Evolutionary conservation across 1,140 invertebrate genomes (phyloP).

Genomic region (Anagrus nilaparvatae): DNA sequence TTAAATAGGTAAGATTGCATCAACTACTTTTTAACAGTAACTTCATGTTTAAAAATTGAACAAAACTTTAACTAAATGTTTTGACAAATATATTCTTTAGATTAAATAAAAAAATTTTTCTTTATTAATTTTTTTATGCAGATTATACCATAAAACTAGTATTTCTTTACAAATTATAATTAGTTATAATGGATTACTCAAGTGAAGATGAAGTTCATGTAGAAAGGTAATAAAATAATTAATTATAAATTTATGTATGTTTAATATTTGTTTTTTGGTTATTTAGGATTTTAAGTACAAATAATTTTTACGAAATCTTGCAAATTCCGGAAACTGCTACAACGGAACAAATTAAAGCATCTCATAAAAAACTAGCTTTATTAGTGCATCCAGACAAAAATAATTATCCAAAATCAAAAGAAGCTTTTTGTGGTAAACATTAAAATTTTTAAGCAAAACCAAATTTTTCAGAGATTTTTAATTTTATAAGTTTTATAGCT

Average conservation of each 20-base stretch:
- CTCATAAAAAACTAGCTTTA: conserved; percentile 5
- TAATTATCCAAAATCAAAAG: conserved; percentile 7
- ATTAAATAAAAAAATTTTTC: no score
- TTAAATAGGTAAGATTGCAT: no score
- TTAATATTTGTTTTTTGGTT: not conserved
- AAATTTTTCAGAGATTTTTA: not conserved
- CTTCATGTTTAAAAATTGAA: no score
- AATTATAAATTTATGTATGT: not conserved
- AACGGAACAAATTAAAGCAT: conserved; percentile 4
- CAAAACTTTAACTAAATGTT: no score
- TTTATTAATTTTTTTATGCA: no score
- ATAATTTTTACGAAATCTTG: conserved; percentile 10
- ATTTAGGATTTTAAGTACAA: conserved; percentile 4
- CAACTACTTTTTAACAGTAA: no score
- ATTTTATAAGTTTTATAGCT: not conserved
- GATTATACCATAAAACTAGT: no score
- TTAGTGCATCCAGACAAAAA: conserved; percentile 14
- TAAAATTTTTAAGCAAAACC: not conserved
- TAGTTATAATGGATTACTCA: conserved; percentile 5
- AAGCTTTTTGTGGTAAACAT: conserved; percentile 9
- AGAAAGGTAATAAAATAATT: conserved; percentile 1
- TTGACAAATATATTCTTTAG: no score
- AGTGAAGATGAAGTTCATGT: conserved; percentile 3
- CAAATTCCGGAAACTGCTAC: conserved; percentile 3
- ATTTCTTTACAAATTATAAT: no score